A percentile compares a stretch with the other conserved stretches of the same genome.
phyloP scores from a whole-genome alignment of 2,113 vertebrate genomes.

The Spilogale gracilis region DNA sequence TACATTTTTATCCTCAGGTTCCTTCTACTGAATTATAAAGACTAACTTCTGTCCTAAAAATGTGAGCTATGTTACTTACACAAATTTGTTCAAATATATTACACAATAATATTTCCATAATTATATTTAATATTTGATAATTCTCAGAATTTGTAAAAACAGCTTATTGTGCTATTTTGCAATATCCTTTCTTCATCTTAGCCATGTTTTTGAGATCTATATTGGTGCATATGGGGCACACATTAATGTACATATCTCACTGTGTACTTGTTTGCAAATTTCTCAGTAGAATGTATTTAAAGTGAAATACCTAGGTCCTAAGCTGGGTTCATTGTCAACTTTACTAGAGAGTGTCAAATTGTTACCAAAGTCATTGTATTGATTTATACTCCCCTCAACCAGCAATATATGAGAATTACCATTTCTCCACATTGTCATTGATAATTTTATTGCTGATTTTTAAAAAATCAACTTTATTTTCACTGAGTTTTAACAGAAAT shows the following conservation, averaged over 20 bases:
- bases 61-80: neutral
- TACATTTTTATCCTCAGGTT: neutral
- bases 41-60: neutral
- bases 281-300: neutral
- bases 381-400: neutral
- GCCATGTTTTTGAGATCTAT: neutral
- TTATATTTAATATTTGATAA: slow-evolving; percentile 3
- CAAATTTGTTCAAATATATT: neutral
- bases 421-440: neutral
- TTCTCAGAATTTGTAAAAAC: neutral
- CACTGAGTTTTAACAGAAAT: neutral
- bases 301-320: neutral
- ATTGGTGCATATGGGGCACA: neutral
- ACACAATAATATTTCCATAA: neutral
- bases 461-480: neutral
- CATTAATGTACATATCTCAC: neutral
- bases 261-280: neutral
- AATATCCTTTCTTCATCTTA: neutral
- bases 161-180: neutral
- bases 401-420: neutral
- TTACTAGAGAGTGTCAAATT: neutral
- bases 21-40: neutral
- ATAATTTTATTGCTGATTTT: neutral
- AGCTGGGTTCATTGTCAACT: neutral
- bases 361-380: neutral